Evolutionary conservation across 2,113 vertebrate species (phyloP).

Genomic region (Aspidoscelis tigris): DNA sequence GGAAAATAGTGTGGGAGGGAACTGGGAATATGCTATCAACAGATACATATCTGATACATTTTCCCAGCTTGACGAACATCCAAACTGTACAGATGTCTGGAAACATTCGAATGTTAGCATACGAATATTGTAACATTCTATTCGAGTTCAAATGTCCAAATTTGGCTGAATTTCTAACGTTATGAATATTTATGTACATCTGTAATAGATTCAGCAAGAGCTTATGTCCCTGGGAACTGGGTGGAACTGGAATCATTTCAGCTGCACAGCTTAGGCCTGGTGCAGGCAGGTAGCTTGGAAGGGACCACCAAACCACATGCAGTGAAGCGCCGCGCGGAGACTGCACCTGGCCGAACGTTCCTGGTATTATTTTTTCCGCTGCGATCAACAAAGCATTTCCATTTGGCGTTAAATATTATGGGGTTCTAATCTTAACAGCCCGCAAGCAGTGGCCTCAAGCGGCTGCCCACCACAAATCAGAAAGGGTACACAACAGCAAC

Average conservation of each 20-base stretch:
- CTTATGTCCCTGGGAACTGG: too few relatives aligned
- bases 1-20: too few relatives aligned
- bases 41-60: too few relatives aligned
- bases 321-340: background rate
- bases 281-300: background rate
- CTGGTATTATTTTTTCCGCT: background rate
- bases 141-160: too few relatives aligned
- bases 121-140: too few relatives aligned
- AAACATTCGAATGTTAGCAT: too few relatives aligned
- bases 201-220: too few relatives aligned
- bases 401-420: slow-evolving; percentile 8
- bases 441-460: background rate
- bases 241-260: background rate
- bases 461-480: slow-evolving; percentile 6
- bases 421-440: slow-evolving; percentile 24
- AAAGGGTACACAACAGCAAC: background rate
- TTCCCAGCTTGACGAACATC: too few relatives aligned
- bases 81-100: too few relatives aligned
- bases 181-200: too few relatives aligned
- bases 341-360: background rate
- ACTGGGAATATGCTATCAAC: too few relatives aligned
- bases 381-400: slow-evolving; percentile 33
- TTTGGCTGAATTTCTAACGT: too few relatives aligned
- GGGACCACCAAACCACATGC: background rate
- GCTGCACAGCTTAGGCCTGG: background rate